These are phyloP conservation scores for Perca flavescens DNA, from an alignment of 2,113 vertebrate genomes.

Conservation along the genomic window DNA sequence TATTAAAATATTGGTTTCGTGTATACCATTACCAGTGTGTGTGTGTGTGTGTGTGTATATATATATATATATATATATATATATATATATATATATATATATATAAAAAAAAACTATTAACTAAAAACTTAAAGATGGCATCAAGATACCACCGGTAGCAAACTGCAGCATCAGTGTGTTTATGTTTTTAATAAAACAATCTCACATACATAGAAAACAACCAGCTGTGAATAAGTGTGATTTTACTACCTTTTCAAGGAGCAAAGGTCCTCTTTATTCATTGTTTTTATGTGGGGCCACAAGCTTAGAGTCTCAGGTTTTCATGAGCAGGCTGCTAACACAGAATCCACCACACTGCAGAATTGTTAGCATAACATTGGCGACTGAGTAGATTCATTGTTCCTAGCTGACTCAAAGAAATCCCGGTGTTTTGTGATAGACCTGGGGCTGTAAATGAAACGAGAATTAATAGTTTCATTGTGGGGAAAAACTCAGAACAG, in stretches of 20 bases:
- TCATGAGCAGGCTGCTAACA: slow-evolving; percentile 41
- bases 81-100: no score
- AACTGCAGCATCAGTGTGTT: not conserved
- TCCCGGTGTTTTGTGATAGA: slow-evolving; percentile 13
- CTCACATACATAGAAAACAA: slow-evolving; percentile 21
- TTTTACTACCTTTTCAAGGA: slow-evolving; percentile 34
- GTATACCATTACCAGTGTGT: no score
- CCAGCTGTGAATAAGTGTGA: slow-evolving; percentile 26
- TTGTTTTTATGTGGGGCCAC: slow-evolving; percentile 12
- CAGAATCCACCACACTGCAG: slow-evolving; percentile 37
- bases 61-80: no score
- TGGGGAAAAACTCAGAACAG: not conserved
- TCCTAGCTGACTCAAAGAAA: slow-evolving; percentile 54
- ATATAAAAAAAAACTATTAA: not conserved
- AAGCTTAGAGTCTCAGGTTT: slow-evolving; percentile 11
- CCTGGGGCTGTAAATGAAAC: slow-evolving; percentile 25
- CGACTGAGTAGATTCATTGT: slow-evolving; percentile 55
- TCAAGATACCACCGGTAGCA: not conserved
- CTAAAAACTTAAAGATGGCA: not conserved
- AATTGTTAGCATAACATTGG: slow-evolving; percentile 28
- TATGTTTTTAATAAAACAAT: slow-evolving; percentile 7
- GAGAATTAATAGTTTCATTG: slow-evolving; percentile 37
- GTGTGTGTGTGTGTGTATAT: no score
- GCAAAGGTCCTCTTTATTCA: slow-evolving; percentile 59
- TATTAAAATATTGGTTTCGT: not conserved